Base-by-base conservation (phyloP, 2,113 vertebrate species). In the Physeter macrocephalus region DNA sequence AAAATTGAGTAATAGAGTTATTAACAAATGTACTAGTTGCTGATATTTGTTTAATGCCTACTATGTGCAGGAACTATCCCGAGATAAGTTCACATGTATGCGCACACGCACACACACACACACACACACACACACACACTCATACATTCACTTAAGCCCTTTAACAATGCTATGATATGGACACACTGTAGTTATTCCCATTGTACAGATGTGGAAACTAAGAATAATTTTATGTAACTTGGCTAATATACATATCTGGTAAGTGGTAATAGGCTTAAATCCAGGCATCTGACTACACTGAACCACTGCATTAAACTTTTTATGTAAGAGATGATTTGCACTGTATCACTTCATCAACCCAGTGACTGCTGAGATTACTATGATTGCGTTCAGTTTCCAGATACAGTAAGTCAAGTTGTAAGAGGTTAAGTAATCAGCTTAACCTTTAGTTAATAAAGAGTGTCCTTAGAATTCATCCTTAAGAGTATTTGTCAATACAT, bases 231-330 rank as follows among this genome's bases (percentile, higher is more conserved):
- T 14, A 25, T 10, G 46, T 20, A 23, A 23, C 31, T 77, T 59
- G 36, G 31, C 12, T 4, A 31, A 36, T 10, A 1, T 21, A 49
- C 4, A 2, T 17, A n/a, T 1, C 9, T 41, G 20, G 3, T 5
- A 31, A 66, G 31, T 31, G 20, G 39, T 52, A 13, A 5, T 7
- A 29, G 6, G 14, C 36, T 67, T 43, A 66, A 62, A 21, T 27
- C 0, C 2, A 2, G 57, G 8, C 11, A 17, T 46, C 41, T 94
- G 74, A 77, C 31, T 43, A 10, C 9, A 27, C 5, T 29, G 20
- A 62, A 62, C 43, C 12, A 21, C 14, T 36, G 18, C 4, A 17
- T 61, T 36, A 34, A 34, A 23, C 29, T 3, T 43, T 13, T 94
- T 61, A 27, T 2, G 2, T 49, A 66, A 21, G 15, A 43, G 54